These are phyloP conservation scores for Fulica atra DNA, from an alignment of 2,113 vertebrate genomes.

Conservation along the genomic window DNA sequence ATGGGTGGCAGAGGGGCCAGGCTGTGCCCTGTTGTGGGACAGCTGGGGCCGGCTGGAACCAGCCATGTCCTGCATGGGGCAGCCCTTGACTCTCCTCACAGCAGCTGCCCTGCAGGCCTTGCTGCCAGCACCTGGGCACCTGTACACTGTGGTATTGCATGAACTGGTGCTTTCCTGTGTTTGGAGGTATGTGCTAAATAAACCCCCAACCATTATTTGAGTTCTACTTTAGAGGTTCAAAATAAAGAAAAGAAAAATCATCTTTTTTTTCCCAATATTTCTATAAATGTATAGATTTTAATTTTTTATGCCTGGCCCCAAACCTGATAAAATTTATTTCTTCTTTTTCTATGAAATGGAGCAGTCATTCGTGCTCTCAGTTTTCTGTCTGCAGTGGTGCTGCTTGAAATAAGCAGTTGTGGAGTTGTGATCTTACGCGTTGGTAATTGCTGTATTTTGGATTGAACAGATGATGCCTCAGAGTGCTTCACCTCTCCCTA, in stretches of 20 bases:
- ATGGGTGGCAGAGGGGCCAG: background rate
- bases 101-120: fast-evolving
- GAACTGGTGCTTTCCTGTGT: background rate
- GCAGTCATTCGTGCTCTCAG: fast-evolving
- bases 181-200: background rate
- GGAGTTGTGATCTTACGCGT: fast-evolving
- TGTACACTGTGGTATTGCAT: fast-evolving
- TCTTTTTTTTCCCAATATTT: background rate
- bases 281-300: background rate
- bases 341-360: background rate
- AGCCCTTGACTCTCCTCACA: fast-evolving
- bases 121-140: fast-evolving
- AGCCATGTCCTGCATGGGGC: fast-evolving
- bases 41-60: fast-evolving
- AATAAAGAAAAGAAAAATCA: background rate
- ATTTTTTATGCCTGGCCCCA: background rate
- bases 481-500: background rate
- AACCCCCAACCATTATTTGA: background rate
- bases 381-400: background rate
- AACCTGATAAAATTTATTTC: background rate
- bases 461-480: fast-evolving
- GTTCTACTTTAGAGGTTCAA: background rate
- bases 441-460: background rate
- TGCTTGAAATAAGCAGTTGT: background rate
- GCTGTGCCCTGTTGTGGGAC: background rate